These are phyloP conservation scores for Brachymystax lenok DNA, from an alignment of 2,797 vertebrate genomes.

Conservation along the genomic window DNA sequence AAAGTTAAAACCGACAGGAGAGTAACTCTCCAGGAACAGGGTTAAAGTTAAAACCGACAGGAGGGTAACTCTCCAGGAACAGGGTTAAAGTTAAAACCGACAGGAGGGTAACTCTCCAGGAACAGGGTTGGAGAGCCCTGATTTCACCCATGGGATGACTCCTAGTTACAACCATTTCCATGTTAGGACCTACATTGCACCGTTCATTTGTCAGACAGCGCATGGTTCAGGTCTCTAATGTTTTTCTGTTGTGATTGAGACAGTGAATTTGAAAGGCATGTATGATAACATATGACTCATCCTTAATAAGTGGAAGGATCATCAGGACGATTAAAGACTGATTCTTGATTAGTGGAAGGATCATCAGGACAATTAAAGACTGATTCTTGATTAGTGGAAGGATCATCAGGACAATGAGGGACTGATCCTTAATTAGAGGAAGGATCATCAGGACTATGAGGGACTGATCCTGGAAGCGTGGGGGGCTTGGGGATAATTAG, in stretches of 20 bases:
- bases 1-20: no score
- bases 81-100: no score
- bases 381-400: constrained; percentile 11
- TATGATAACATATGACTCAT: constrained; percentile 24
- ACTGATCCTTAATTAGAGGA: background rate
- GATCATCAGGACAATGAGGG: background rate
- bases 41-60: no score
- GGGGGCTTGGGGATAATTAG: constrained; percentile 10
- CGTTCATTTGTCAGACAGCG: background rate
- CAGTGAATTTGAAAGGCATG: background rate
- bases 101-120: no score
- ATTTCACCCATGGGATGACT: background rate
- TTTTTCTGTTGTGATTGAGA: constrained; percentile 13
- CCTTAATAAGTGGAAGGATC: constrained; percentile 1
- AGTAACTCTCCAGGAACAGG: no score
- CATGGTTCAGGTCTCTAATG: background rate
- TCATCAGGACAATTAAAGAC: background rate
- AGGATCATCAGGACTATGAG: no score
- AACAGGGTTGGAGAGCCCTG: no score
- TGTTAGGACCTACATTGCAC: background rate
- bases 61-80: no score
- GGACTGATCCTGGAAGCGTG: no score
- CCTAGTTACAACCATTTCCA: background rate
- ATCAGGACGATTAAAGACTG: no score
- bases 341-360: constrained; percentile 1